Conservation (phyloP, 2,888 invertebrate species). For the Panzeria rudis region DNA sequence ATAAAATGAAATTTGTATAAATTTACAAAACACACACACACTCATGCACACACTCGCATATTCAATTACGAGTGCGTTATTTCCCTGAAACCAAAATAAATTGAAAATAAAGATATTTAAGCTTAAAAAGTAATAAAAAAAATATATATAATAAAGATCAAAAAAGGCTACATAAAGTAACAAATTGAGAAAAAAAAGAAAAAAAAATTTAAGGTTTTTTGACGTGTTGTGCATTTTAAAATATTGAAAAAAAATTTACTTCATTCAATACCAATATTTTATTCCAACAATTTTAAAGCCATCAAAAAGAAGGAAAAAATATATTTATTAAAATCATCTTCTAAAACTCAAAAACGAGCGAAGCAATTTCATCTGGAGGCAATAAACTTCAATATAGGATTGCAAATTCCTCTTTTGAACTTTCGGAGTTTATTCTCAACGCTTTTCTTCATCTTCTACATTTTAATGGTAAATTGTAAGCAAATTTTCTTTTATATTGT, state of each 20-base stretch:
- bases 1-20: constrained; percentile 42
- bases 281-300: constrained; percentile 10
- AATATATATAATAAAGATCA: constrained; percentile 40
- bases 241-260: neutral
- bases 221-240: constrained; percentile 59
- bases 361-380: constrained; percentile 7
- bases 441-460: constrained; percentile 41
- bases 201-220: constrained; percentile 39
- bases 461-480: constrained; percentile 72
- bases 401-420: constrained; percentile 8
- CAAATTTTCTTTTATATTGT: constrained; percentile 60
- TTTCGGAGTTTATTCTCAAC: constrained; percentile 24
- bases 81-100: constrained; percentile 39
- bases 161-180: constrained; percentile 25
- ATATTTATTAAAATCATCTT: constrained; percentile 7
- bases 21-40: constrained; percentile 18
- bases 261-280: neutral
- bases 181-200: constrained; percentile 18
- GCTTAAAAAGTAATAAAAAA: constrained; percentile 55
- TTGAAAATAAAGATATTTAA: constrained; percentile 46
- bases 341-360: neutral
- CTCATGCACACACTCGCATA: neutral
- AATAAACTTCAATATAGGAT: constrained; percentile 44
- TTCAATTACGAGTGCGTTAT: constrained; percentile 32
- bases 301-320: neutral